Evolutionary conservation across 2,113 vertebrate genomes (phyloP).

Genomic region (Dasyprocta punctata): DNA sequence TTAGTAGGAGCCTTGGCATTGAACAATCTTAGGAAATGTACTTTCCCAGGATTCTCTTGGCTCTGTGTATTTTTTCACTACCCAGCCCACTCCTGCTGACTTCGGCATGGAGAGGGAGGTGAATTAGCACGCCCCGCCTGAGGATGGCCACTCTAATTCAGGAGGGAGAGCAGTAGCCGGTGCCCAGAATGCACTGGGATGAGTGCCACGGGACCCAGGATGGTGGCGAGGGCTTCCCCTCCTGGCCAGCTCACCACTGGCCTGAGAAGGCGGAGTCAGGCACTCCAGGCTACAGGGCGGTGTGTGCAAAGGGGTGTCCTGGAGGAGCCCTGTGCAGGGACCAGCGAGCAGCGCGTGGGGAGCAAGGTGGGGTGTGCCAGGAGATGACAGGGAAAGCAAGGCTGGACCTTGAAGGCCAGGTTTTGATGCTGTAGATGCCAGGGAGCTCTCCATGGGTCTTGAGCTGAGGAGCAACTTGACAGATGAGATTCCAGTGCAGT

Average conservation of each 20-base stretch:
- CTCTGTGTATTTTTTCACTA: background rate
- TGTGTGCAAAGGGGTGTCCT: background rate
- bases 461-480: background rate
- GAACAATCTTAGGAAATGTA: background rate
- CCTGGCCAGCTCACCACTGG: background rate
- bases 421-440: background rate
- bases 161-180: background rate
- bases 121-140: fast-evolving
- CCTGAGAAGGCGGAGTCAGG: background rate
- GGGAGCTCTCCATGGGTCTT: background rate
- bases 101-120: background rate
- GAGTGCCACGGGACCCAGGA: background rate
- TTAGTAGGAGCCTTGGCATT: background rate
- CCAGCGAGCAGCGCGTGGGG: background rate
- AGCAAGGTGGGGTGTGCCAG: background rate
- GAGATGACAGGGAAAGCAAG: background rate
- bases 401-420: background rate
- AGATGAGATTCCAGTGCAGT: background rate
- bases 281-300: background rate
- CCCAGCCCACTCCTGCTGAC: background rate
- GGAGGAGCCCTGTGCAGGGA: background rate
- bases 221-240: background rate
- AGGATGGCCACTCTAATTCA: background rate
- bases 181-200: background rate
- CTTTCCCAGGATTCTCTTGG: background rate